Evolutionary conservation across 1,140 invertebrate genomes (phyloP), one percentile per base, ranked within the genome.

Genomic region (Bilobella aurantiaca): DNA sequence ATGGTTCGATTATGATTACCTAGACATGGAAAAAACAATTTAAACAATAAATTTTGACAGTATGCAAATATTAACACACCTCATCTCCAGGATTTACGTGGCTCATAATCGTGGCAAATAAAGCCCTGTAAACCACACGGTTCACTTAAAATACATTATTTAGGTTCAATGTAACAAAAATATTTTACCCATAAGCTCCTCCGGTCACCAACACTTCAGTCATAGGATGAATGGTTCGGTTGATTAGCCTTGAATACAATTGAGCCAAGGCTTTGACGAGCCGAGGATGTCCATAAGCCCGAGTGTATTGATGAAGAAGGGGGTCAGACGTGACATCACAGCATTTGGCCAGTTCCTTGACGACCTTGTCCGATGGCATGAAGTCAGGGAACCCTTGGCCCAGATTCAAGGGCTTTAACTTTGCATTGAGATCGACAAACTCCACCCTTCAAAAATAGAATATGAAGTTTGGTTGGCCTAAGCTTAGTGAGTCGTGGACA

Each of bases 401-500:
- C 37, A 99, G 82, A 79, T 98, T 98, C 16, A 96, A 76, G 0
- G 95, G 92, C 74, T 96, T 93, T 74, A 92, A 83, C 72, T 97
- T 85, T 49, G 84, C 75, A 28, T 91, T 91, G 42, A 99, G 76
- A 66, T 88, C 84, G 65, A 90, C 92, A 77, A 97, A 98, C 78
- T 98, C 95, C 28, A 94, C 91, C 96, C 93, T 96, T 73, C 66
- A 80, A 75, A 64, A 69, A 76, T 18, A 46, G 37, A 69, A 67
- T 63, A 60, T 49, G 62, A 67, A 72, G 30, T 3, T 65, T 60
- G 47, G 18, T 12, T n/a, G n/a, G n/a, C n/a, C n/a, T n/a, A n/a
- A n/a, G n/a, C n/a, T n/a, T n/a, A n/a, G n/a, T n/a, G n/a, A n/a
- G n/a, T n/a, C n/a, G n/a, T n/a, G n/a, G n/a, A n/a, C n/a, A n/a